Base-by-base conservation (phyloP, 2,888 invertebrate genomes). In the Ligdia adustata region DNA sequence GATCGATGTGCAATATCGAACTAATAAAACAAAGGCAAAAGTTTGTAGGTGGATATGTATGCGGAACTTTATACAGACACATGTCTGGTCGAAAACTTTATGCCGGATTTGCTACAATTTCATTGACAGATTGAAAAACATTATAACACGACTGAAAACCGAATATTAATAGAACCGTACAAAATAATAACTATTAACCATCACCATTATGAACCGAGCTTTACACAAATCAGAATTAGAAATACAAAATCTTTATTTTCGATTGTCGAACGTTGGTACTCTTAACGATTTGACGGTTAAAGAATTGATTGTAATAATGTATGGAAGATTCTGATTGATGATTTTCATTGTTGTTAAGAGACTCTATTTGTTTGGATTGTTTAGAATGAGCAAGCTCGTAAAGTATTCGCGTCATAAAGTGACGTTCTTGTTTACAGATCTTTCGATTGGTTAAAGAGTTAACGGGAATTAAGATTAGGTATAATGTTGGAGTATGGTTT, bases 261-360 rank as follows among this genome's bases (percentile, higher is more conserved):
- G 35, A 46, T 50, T 48, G 51, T 52, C 47, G 52, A 55, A 53
- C 52, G 43, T 31, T 41, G 33, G 40, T 42, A 47, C 47, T 48
- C 41, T 54, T 52, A 49, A 58, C 46, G 38, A 42, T 38, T 55
- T 38, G 45, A 57, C 45, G 46, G 38, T 49, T 43, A 51, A 55
- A 50, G 45, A 53, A 53, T 51, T 49, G 48, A 57, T 57, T 52
- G 55, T 54, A 47, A 41, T 47, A 42, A 35, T 27, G 38, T 26
- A 33, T 24, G 18, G 40, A 24, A 38, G 29, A 33, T 35, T 38
- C 47, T 52, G 49, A 52, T 57, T 52, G 49, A 54, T 50, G 56
- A 43, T 39, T 40, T 9, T 31, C 41, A 56, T 56, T 56, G 48
- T 50, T 52, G 9, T 33, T 14, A 14, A 12, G 13, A 46, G 41